Conservation (phyloP, 2,888 invertebrate genomes). For the Nomada fucata region DNA sequence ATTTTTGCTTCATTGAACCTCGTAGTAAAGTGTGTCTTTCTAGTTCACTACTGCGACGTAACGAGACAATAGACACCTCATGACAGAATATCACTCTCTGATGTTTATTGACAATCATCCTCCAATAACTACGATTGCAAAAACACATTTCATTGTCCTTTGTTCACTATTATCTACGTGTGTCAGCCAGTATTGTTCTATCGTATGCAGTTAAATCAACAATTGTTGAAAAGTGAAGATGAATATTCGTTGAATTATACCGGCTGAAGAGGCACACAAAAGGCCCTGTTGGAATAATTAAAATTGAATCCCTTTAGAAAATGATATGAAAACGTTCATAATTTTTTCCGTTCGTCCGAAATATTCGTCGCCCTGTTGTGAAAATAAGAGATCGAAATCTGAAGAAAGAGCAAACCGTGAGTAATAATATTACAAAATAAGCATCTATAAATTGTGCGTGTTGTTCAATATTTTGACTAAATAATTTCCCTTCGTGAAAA, state of each 20-base stretch:
- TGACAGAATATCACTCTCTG: conserved; percentile 17
- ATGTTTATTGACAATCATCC: conserved; percentile 38
- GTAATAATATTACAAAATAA: too few relatives aligned
- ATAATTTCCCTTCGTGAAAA: too few relatives aligned
- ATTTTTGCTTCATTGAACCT: not conserved
- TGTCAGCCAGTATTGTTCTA: not conserved
- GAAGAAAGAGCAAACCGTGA: too few relatives aligned
- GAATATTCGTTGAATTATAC: not conserved
- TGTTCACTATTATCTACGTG: not conserved
- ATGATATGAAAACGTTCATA: too few relatives aligned
- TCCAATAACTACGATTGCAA: conserved; percentile 24
- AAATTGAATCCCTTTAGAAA: too few relatives aligned
- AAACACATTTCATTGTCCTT: conserved; percentile 23
- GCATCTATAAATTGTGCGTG: too few relatives aligned
- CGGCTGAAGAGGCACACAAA: not conserved
- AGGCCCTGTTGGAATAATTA: not conserved
- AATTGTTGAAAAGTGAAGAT: not conserved
- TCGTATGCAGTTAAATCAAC: not conserved
- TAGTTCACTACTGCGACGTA: conserved; percentile 2
- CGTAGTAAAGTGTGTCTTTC: conserved; percentile 3
- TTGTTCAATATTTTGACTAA: too few relatives aligned
- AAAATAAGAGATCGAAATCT: too few relatives aligned
- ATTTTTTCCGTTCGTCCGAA: too few relatives aligned
- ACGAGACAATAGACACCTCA: conserved; percentile 25
- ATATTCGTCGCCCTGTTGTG: too few relatives aligned